Evolutionary conservation across 1,140 invertebrate species (phyloP).

Genomic region (Drosophila melanica): DNA sequence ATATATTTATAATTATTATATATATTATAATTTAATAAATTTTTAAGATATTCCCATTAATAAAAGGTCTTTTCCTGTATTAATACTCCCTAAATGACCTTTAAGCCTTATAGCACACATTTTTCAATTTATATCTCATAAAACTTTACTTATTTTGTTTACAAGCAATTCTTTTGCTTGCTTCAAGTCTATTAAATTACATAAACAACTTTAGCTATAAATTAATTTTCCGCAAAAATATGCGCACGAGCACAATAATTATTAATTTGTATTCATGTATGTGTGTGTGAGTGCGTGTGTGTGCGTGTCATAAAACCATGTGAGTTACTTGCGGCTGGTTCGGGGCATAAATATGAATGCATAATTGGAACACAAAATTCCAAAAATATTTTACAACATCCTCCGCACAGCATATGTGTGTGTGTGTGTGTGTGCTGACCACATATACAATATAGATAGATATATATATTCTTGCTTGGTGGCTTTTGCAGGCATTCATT

Average conservation of each 20-base stretch:
- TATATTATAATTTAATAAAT: too few species aligned
- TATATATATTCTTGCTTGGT: slow-evolving; percentile 42
- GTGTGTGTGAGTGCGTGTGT: slow-evolving; percentile 35
- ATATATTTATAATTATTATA: too few species aligned
- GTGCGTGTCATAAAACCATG: slow-evolving; percentile 41
- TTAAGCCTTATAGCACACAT: too few species aligned
- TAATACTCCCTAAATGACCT: too few species aligned
- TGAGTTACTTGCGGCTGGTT: slow-evolving; percentile 28
- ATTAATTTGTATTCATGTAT: slow-evolving; percentile 60
- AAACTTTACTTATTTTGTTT: neutral
- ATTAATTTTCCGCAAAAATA: slow-evolving; percentile 58
- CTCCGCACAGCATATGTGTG: neutral
- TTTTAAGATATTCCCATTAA: too few species aligned
- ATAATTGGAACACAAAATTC: slow-evolving; percentile 81
- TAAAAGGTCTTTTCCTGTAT: too few species aligned
- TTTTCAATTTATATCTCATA: too few species aligned
- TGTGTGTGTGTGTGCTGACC: slow-evolving; percentile 4
- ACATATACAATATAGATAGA: too few species aligned
- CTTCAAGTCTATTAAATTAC: slow-evolving; percentile 26
- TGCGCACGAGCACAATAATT: slow-evolving; percentile 55
- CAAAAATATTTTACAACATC: slow-evolving; percentile 74
- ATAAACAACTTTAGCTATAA: slow-evolving; percentile 33
- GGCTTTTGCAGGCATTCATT: slow-evolving; percentile 62
- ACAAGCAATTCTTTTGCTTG: neutral
- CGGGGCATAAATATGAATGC: slow-evolving; percentile 64